Conservation (phyloP, 2,797 vertebrate species). For the Sternotherus odoratus region DNA sequence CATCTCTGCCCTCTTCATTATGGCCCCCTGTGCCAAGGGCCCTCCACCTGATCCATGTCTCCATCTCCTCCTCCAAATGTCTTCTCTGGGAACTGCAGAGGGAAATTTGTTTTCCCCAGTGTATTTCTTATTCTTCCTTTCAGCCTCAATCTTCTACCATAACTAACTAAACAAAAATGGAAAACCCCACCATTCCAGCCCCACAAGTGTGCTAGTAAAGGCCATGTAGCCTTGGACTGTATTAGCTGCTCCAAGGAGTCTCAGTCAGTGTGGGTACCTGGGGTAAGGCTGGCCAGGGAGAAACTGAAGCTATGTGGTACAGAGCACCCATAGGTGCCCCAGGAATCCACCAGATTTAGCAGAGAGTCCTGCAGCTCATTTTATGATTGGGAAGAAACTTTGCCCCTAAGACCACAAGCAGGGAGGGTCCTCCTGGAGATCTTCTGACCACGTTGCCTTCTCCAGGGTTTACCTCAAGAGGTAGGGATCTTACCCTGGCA, state of each 20-base stretch:
- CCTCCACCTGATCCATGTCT: not conserved
- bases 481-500: not conserved
- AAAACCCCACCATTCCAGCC: not conserved
- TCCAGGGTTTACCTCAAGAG: not conserved
- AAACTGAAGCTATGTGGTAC: not conserved
- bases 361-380: not conserved
- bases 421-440: not conserved
- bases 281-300: rapidly evolving
- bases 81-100: not conserved
- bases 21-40: not conserved
- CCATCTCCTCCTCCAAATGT: not conserved
- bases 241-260: not conserved
- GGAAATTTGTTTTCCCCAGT: not conserved
- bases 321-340: not conserved
- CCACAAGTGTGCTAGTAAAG: not conserved
- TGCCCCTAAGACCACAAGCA: not conserved
- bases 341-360: not conserved
- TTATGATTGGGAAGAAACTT: not conserved
- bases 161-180: not conserved
- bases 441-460: not conserved
- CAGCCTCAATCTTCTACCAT: not conserved
- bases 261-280: not conserved
- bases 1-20: not conserved
- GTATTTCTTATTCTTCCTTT: not conserved
- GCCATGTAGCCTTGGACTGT: not conserved